phyloP scores from a whole-genome alignment of 2,113 vertebrate genomes.

The Scytalopus superciliaris region DNA sequence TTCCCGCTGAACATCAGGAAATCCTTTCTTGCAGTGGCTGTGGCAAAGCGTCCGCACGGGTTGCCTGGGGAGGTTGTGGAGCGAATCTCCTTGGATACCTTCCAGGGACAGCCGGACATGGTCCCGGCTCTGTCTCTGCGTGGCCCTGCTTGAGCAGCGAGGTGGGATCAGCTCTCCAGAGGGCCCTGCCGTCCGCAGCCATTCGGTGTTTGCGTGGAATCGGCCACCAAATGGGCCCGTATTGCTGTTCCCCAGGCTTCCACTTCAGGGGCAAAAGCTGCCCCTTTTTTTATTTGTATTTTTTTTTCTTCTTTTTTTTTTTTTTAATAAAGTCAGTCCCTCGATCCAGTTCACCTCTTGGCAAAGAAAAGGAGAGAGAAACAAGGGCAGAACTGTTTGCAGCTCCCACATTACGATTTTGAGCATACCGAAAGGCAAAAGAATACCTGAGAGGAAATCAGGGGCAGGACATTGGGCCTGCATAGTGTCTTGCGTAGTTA shows the following conservation, averaged over 20 bases:
- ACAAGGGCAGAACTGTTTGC: not conserved
- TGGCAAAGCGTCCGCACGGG: not conserved
- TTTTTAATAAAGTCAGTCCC: not conserved
- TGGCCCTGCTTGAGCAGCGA: not conserved
- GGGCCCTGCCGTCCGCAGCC: not conserved
- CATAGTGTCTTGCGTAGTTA: not conserved
- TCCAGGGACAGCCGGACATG: not conserved
- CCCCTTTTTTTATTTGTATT: not conserved
- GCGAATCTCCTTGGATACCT: not conserved
- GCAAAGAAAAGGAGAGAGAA: not conserved
- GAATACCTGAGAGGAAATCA: not conserved
- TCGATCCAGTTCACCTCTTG: not conserved
- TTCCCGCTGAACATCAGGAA: not conserved
- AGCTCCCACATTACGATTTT: not conserved
- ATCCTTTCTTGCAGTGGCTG: too few species aligned
- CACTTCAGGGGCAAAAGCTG: rapidly evolving
- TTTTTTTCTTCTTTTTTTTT: not conserved
- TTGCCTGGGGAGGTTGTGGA: not conserved
- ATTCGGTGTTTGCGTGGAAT: not conserved
- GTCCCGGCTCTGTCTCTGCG: not conserved
- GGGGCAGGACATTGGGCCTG: not conserved
- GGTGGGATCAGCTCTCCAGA: not conserved
- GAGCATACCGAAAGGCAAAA: not conserved
- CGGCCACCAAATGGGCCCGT: not conserved
- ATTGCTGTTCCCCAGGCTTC: not conserved